Evolutionary conservation across 1,140 invertebrate genomes (phyloP).

Genomic region (Riptortus pedestris): DNA sequence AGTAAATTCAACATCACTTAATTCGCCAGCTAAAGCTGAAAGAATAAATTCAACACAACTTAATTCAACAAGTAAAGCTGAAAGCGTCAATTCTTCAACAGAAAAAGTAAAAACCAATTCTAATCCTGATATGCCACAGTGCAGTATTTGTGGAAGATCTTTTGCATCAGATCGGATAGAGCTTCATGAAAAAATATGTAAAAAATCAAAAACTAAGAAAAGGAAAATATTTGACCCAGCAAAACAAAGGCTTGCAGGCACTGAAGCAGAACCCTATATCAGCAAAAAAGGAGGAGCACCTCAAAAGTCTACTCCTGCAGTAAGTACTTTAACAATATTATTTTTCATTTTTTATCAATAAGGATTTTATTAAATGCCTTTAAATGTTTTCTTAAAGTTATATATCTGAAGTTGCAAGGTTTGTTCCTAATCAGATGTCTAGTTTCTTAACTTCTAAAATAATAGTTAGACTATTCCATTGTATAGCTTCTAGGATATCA

Average conservation of each 20-base stretch:
- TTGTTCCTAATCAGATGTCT: no score
- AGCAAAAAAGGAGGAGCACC: conserved; percentile 36
- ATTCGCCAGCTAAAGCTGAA: no score
- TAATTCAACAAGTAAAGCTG: no score
- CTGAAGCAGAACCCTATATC: conserved; percentile 70
- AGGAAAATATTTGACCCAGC: conserved; percentile 77
- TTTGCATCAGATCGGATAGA: conserved; percentile 68
- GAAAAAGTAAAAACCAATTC: background rate
- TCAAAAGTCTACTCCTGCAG: background rate
- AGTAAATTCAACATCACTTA: no score
- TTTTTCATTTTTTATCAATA: background rate
- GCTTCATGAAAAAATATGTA: conserved; percentile 73
- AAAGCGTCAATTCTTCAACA: background rate
- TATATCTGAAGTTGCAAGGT: no score
- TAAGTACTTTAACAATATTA: background rate
- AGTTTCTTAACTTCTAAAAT: no score
- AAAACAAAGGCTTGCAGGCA: conserved; percentile 73
- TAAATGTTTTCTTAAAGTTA: no score
- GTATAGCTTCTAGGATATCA: no score
- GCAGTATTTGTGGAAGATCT: conserved; percentile 54
- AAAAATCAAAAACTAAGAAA: conserved; percentile 60
- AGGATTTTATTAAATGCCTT: no score
- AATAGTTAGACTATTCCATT: no score
- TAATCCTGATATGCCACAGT: conserved; percentile 22
- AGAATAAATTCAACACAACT: no score